A percentile compares a stretch with the other conserved stretches of the same genome.
Conservation (phyloP, 2,888 invertebrate species). For the Lottia gigantea region DNA sequence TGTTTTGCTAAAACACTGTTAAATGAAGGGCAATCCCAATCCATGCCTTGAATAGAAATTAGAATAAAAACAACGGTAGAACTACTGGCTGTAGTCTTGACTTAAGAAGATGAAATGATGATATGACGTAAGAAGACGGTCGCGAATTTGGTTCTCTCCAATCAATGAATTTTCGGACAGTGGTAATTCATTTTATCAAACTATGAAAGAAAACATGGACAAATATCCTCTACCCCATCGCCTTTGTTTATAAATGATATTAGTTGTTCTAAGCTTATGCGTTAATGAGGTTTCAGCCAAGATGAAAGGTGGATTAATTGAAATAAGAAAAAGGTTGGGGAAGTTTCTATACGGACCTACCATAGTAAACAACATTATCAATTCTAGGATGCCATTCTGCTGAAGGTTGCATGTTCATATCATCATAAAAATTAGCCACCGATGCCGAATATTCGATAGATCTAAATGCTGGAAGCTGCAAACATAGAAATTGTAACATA, state of each 20-base stretch:
- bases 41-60: constrained; percentile 43
- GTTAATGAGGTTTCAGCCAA: too few relatives aligned
- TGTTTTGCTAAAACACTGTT: constrained; percentile 42
- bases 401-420: constrained; percentile 40
- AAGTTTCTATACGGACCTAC: constrained; percentile 25
- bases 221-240: too few relatives aligned
- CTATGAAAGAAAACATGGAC: too few relatives aligned
- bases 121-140: too few relatives aligned
- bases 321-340: too few relatives aligned
- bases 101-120: background rate
- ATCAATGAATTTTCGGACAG: too few relatives aligned
- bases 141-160: too few relatives aligned
- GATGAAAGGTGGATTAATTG: too few relatives aligned
- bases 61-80: background rate
- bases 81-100: background rate
- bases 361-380: constrained; percentile 46
- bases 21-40: constrained; percentile 49
- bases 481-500: background rate
- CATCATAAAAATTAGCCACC: constrained; percentile 47
- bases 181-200: too few relatives aligned
- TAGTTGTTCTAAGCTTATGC: too few relatives aligned
- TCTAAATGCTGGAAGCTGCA: constrained; percentile 35
- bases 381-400: constrained; percentile 50
- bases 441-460: constrained; percentile 50
- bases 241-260: too few relatives aligned